These are phyloP conservation scores for Pseudomyrmex sp. DNA, from an alignment of 1,140 invertebrate genomes.

Conservation along the genomic window DNA sequence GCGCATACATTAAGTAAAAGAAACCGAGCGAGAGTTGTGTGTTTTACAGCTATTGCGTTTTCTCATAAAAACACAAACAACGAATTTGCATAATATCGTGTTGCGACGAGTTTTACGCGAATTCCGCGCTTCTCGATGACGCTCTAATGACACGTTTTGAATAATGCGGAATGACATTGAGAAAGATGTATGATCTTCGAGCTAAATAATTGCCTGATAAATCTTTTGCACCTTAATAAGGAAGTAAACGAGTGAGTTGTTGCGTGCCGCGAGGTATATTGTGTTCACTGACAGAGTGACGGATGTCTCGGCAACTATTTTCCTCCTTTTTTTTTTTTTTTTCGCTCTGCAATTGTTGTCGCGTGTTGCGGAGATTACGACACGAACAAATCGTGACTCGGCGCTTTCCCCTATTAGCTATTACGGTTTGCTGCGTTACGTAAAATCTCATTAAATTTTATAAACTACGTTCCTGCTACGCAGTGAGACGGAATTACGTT, in stretches of 20 bases:
- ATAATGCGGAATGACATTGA: constrained; percentile 24
- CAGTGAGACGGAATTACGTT: not conserved
- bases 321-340: constrained; percentile 26
- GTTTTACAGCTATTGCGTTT: no score
- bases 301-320: constrained; percentile 53
- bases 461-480: constrained; percentile 22
- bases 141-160: constrained; percentile 8
- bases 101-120: not conserved
- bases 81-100: not conserved
- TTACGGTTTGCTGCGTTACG: constrained; percentile 61
- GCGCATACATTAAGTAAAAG: no score
- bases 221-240: constrained; percentile 55
- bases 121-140: not conserved
- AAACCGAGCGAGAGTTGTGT: not conserved
- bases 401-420: constrained; percentile 26
- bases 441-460: constrained; percentile 51
- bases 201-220: constrained; percentile 29
- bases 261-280: constrained; percentile 39
- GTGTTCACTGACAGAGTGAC: constrained; percentile 64
- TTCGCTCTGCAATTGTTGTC: constrained; percentile 57
- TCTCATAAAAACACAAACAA: no score
- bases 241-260: constrained; percentile 53
- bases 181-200: constrained; percentile 44
- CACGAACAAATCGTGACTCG: constrained; percentile 61
- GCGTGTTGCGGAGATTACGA: constrained; percentile 57